Conservation (phyloP, 1,140 invertebrate genomes). For the Camponotus pennsylvanicus region DNA sequence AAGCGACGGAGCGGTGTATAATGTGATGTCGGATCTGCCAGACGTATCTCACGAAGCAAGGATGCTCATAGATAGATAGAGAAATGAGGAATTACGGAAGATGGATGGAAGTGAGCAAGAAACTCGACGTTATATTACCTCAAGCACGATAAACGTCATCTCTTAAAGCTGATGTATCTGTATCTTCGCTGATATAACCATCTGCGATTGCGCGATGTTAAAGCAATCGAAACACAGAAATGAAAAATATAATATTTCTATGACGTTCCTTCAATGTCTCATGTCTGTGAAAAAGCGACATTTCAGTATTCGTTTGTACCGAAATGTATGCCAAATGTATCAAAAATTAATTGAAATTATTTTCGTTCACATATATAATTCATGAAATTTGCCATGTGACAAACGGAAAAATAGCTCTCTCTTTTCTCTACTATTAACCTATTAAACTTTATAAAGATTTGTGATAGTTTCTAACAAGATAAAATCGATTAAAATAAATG, state of each 20-base stretch:
- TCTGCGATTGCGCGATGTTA: conserved; percentile 30
- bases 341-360: conserved; percentile 17
- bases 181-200: conserved; percentile 31
- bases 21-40: conserved; percentile 50
- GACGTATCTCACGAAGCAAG: conserved; percentile 51
- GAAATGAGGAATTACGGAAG: conserved; percentile 62
- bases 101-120: conserved; percentile 62
- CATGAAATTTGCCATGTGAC: not conserved
- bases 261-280: not conserved
- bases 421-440: not conserved
- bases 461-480: not conserved
- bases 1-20: conserved; percentile 51
- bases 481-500: not conserved
- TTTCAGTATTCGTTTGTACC: not conserved
- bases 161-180: conserved; percentile 56
- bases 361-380: not conserved
- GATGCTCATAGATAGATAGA: conserved; percentile 61
- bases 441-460: not conserved
- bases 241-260: conserved; percentile 9
- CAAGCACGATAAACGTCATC: conserved; percentile 63
- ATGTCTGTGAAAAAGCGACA: not conserved
- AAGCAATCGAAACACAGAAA: conserved; percentile 31
- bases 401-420: not conserved
- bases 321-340: not conserved
- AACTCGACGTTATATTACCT: conserved; percentile 63